Conservation (phyloP, 1,140 invertebrate species). For the Rhyzopertha dominica region DNA sequence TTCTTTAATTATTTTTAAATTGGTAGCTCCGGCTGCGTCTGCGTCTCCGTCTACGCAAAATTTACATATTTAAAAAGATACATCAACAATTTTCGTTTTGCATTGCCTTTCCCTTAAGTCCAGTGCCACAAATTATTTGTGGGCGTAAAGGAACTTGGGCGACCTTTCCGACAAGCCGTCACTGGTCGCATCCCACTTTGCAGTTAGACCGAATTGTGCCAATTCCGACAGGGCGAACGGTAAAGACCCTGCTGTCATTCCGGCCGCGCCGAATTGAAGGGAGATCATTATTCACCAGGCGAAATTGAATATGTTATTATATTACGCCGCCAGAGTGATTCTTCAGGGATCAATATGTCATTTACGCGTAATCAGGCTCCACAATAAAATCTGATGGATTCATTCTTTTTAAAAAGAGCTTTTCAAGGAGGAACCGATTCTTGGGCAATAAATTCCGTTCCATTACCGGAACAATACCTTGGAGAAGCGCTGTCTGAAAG, state of each 20-base stretch:
- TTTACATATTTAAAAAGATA: too few relatives aligned
- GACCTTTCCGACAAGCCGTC: too few relatives aligned
- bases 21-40: too few relatives aligned
- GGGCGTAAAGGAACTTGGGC: too few relatives aligned
- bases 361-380: slow-evolving; percentile 14
- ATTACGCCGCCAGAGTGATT: slow-evolving; percentile 16
- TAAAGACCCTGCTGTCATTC: slow-evolving; percentile 15
- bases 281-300: slow-evolving; percentile 20
- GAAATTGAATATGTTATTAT: slow-evolving; percentile 21
- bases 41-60: too few relatives aligned
- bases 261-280: slow-evolving; percentile 13
- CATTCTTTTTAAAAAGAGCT: slow-evolving; percentile 16
- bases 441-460: slow-evolving; percentile 14
- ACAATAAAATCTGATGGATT: slow-evolving; percentile 18
- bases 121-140: too few relatives aligned
- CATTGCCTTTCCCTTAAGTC: too few relatives aligned
- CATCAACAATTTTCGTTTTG: too few relatives aligned
- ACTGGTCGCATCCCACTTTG: slow-evolving; percentile 11
- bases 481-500: slow-evolving; percentile 17
- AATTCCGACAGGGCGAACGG: slow-evolving; percentile 17
- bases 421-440: slow-evolving; percentile 6
- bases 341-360: slow-evolving; percentile 17
- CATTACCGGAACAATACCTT: slow-evolving; percentile 21
- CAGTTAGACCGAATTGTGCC: slow-evolving; percentile 20
- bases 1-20: too few relatives aligned